Percentiles rank a stretch among this genome's conserved stretches.
Evolutionary conservation across 2,797 vertebrate species (phyloP).

Genomic region (Neostethus bicornis): DNA sequence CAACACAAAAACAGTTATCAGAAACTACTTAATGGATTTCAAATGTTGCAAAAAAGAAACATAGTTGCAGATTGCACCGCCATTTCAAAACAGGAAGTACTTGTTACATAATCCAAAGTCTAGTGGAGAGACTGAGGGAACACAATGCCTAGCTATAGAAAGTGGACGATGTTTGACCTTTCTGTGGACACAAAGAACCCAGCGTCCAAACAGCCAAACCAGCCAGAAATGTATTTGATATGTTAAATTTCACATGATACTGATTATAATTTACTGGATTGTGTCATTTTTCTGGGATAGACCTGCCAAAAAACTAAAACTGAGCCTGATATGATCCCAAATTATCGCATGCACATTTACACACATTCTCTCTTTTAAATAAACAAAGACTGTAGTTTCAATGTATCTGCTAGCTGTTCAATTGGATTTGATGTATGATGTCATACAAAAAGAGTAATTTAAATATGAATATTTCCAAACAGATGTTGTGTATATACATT

Average conservation of each 20-base stretch:
- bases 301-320: no score
- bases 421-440: background rate
- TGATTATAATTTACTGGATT: no score
- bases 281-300: no score
- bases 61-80: slow-evolving; percentile 10
- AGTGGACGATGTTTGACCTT: slow-evolving; percentile 18
- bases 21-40: background rate
- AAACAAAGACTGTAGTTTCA: background rate
- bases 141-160: slow-evolving; percentile 12
- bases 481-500: background rate
- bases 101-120: slow-evolving; percentile 60
- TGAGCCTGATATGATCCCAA: no score
- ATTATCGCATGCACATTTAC: no score
- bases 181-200: slow-evolving; percentile 3
- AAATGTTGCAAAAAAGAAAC: background rate
- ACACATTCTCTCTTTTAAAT: no score
- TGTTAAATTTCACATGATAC: no score
- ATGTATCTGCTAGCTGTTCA: background rate
- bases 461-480: background rate
- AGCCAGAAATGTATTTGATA: no score
- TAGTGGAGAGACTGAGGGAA: slow-evolving; percentile 32
- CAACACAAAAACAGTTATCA: background rate
- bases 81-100: slow-evolving; percentile 73
- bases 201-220: no score
- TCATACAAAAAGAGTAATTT: background rate